phyloP scores from a whole-genome alignment of 2,888 invertebrate genomes.

The Eurois occulta region DNA sequence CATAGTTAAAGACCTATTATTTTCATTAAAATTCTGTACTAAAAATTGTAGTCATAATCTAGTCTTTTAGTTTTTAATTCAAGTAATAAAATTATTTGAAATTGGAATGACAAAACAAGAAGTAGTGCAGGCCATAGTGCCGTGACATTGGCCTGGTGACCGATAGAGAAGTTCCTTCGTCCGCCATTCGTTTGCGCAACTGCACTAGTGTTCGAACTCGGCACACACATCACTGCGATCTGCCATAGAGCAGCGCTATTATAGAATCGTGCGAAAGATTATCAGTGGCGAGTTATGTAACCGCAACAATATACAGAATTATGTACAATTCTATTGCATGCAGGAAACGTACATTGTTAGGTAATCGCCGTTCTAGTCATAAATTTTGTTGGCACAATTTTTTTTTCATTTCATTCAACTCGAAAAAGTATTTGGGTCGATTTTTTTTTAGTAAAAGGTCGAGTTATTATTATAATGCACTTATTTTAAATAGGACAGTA shows the following conservation, averaged over 20 bases:
- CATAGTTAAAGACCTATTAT: too few species aligned
- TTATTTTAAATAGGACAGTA: constrained; percentile 43
- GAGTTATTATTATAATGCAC: constrained; percentile 17
- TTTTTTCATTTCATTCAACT: constrained; percentile 12
- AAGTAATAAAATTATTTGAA: background rate
- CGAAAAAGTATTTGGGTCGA: background rate
- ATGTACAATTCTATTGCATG: constrained; percentile 58
- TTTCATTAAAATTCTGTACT: background rate
- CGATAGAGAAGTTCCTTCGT: constrained; percentile 72
- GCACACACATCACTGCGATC: constrained; percentile 43
- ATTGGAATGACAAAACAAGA: constrained; percentile 9
- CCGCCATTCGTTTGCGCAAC: constrained; percentile 76
- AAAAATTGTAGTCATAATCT: background rate
- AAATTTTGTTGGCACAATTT: constrained; percentile 43
- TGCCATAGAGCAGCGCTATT: constrained; percentile 36
- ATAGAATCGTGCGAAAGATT: constrained; percentile 46
- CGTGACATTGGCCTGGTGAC: constrained; percentile 85
- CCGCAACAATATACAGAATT: constrained; percentile 52
- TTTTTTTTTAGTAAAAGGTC: constrained; percentile 12
- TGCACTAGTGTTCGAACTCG: constrained; percentile 58
- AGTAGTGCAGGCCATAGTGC: constrained; percentile 43
- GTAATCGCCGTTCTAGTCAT: constrained; percentile 59
- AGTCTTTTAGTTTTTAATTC: background rate
- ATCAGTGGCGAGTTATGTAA: constrained; percentile 57
- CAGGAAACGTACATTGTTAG: constrained; percentile 59